Base-by-base conservation (phyloP, 2,797 vertebrate genomes). In the Podargus strigoides region DNA sequence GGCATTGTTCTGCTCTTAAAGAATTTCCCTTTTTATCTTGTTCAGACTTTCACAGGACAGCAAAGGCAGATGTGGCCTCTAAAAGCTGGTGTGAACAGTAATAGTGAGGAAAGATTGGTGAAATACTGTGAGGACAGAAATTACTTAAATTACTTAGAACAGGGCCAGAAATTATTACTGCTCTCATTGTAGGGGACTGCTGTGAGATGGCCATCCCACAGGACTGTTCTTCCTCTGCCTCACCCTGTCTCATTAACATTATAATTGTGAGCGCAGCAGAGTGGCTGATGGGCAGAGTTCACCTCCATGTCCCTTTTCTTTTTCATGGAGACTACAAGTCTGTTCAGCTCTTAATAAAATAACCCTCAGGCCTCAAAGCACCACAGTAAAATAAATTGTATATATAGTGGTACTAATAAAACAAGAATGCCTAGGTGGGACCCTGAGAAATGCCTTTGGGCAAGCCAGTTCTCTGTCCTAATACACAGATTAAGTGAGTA, bases 341-440 rank as follows among this genome's bases (percentile, higher is more conserved):
- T 96, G 82, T 68, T 89, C 69, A 87, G 58, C 66, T 92, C 56
- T 60, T 89, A 89, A 87, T 77, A 93, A 94, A 96, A 87, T 89
- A 91, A 62, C 60, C 15, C 62, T 69, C 39, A 32, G 69, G 37
- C 42, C 79, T 90, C 85, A 81, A 86, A 84, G 36, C 78, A 88
- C 28, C 50, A 78, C 66, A 55, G 39, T 91, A 89, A 95, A 94
- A 36, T 12, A 56, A 52, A 70, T 70, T 75, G 69, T 63, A 21
- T 70, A 67, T 56, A 28, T 28, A 80, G 49, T 26, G 58, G 19
- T 79, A 52, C 69, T 81, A 87, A 68, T 44, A 81, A 89, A 94
- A 75, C 8, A 90, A 64, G 27, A 87, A 58, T 44, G 50, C 4
- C 47, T 78, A 4, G 7, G 26, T 26, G 53, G 39, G 52, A 74